phyloP scores from a whole-genome alignment of 2,888 invertebrate species.

The Neria commutata region DNA sequence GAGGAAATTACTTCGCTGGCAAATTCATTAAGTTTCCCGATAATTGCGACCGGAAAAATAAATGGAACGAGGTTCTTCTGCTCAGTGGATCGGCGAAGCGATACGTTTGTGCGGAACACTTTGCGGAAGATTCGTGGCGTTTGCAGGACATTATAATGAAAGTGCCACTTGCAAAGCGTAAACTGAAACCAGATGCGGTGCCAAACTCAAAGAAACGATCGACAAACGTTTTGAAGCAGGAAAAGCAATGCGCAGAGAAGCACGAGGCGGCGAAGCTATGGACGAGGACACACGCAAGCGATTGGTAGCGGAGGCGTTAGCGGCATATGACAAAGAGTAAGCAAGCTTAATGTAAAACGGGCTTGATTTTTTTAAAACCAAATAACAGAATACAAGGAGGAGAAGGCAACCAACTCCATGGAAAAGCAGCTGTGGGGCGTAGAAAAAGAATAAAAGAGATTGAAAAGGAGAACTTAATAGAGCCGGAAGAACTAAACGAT shows the following conservation, averaged over 20 bases:
- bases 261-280: too few relatives aligned
- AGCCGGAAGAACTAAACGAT: too few relatives aligned
- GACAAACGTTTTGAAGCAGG: not conserved
- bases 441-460: too few relatives aligned
- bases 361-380: too few relatives aligned
- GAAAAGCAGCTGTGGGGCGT: too few relatives aligned
- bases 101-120: not conserved
- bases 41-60: not conserved
- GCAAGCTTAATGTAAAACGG: too few relatives aligned
- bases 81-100: not conserved
- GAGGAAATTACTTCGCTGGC: not conserved
- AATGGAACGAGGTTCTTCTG: not conserved
- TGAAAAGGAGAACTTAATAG: too few relatives aligned
- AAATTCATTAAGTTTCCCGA: not conserved
- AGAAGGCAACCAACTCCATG: too few relatives aligned
- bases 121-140: not conserved
- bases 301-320: not conserved
- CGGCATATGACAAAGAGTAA: not conserved
- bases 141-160: not conserved
- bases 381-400: too few relatives aligned
- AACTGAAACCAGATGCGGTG: not conserved
- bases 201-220: not conserved
- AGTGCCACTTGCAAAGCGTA: not conserved
- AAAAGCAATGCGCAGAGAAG: too few relatives aligned
- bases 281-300: not conserved